Percentiles rank a stretch among this genome's conserved stretches.
Evolutionary conservation across 1,140 invertebrate genomes (phyloP).

Genomic region (Phortica variegata): DNA sequence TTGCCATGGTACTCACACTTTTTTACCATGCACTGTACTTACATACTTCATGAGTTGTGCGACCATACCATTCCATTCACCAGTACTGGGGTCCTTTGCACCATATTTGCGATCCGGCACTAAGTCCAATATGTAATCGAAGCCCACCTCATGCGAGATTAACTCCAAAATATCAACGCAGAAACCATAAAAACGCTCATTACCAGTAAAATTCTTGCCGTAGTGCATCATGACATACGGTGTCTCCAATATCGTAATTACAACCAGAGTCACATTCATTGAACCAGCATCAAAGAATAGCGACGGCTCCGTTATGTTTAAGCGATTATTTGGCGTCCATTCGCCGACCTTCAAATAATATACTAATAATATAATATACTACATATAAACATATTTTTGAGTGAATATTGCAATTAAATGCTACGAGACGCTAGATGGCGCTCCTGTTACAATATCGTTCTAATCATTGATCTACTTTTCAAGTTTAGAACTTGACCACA

Average conservation of each 20-base stretch:
- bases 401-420: no score
- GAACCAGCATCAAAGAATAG: slow-evolving; percentile 79
- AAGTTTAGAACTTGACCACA: no score
- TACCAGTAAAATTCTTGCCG: slow-evolving; percentile 80
- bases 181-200: slow-evolving; percentile 91
- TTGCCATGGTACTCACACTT: no score
- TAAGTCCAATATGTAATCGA: slow-evolving; percentile 86
- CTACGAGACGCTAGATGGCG: no score
- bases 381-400: no score
- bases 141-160: slow-evolving; percentile 84
- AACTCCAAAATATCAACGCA: slow-evolving; percentile 92
- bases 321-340: slow-evolving; percentile 72
- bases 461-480: no score
- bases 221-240: slow-evolving; percentile 94
- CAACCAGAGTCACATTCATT: slow-evolving; percentile 80
- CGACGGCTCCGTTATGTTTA: slow-evolving; percentile 80
- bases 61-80: slow-evolving; percentile 92
- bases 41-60: slow-evolving; percentile 54
- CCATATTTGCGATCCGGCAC: slow-evolving; percentile 96
- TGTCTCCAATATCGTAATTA: slow-evolving; percentile 65
- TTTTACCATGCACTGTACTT: slow-evolving; percentile 1
- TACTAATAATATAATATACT: no score
- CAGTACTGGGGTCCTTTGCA: slow-evolving; percentile 82
- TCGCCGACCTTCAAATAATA: no score
- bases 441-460: no score